A percentile compares a stretch with the other conserved stretches of the same genome.
These are phyloP conservation scores for Cosmia trapezina DNA, from an alignment of 2,888 invertebrate species.

Conservation along the genomic window DNA sequence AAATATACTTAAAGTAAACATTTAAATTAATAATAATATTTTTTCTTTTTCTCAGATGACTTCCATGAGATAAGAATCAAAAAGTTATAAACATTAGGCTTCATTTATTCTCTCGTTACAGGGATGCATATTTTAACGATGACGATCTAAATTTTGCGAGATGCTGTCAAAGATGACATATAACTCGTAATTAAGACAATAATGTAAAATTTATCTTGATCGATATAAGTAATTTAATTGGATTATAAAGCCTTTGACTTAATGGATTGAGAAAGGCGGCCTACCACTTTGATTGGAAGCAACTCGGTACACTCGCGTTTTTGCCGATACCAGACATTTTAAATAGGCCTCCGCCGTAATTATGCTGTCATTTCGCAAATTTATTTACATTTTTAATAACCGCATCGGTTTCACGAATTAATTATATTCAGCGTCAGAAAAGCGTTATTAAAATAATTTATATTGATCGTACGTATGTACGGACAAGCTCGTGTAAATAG, in stretches of 20 bases:
- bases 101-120: conserved; percentile 18
- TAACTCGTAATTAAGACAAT: conserved; percentile 76
- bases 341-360: conserved; percentile 76
- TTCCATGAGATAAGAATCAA: not conserved
- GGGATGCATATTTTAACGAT: conserved; percentile 37
- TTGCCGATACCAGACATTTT: conserved; percentile 75
- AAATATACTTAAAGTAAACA: too few species aligned
- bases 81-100: not conserved
- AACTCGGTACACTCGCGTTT: conserved; percentile 68
- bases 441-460: conserved; percentile 69
- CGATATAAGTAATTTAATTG: conserved; percentile 78
- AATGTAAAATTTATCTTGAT: conserved; percentile 75
- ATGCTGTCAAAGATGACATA: conserved; percentile 71
- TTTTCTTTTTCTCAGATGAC: too few species aligned
- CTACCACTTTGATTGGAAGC: conserved; percentile 68
- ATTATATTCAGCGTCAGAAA: conserved; percentile 70
- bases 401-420: conserved; percentile 77
- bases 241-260: conserved; percentile 75
- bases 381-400: conserved; percentile 82
- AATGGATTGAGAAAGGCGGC: conserved; percentile 76
- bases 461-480: conserved; percentile 56
- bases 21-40: too few species aligned
- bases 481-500: conserved; percentile 63
- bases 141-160: conserved; percentile 54
- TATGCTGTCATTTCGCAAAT: conserved; percentile 81